phyloP scores from a whole-genome alignment of 1,140 invertebrate species.

The Drosophila arawakana region DNA sequence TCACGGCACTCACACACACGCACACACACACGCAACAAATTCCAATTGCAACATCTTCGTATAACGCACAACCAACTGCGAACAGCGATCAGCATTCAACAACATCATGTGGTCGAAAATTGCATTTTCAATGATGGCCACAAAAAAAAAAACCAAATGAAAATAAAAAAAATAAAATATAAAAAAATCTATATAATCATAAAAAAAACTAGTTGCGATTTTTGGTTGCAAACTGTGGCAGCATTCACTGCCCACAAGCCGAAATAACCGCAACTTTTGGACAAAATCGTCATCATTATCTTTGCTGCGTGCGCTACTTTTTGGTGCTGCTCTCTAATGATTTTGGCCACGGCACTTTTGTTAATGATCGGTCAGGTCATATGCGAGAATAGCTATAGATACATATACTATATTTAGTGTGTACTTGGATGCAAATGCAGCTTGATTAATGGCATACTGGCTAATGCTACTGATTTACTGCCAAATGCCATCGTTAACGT shows the following conservation, averaged over 20 bases:
- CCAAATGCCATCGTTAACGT: conserved; percentile 58
- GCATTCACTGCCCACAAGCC: conserved; percentile 27
- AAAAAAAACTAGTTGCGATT: conserved; percentile 50
- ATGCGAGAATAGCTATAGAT: conserved; percentile 5
- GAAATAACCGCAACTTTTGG: too few species aligned
- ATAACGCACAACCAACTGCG: conserved; percentile 2
- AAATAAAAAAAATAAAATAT: conserved; percentile 22
- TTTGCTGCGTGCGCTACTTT: conserved; percentile 65
- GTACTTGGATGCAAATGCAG: conserved; percentile 62
- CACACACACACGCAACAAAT: conserved; percentile 18
- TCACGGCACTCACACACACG: conserved; percentile 52
- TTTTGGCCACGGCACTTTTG: conserved; percentile 40
- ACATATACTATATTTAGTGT: neutral
- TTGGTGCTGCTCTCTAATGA: conserved; percentile 43
- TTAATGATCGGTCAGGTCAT: conserved; percentile 65
- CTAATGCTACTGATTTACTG: conserved; percentile 55
- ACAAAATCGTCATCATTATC: conserved; percentile 14
- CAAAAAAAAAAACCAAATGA: conserved; percentile 4
- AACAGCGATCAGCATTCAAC: conserved; percentile 3
- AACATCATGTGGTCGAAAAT: conserved; percentile 36
- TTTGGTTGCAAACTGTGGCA: conserved; percentile 29
- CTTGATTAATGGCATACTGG: conserved; percentile 63
- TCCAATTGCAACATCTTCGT: conserved; percentile 56
- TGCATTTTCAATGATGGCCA: conserved; percentile 45
- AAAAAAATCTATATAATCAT: conserved; percentile 27